Evolutionary conservation across 2,113 vertebrate genomes (phyloP), one percentile per base, ranked within the genome.

Genomic region (Speoplatyrhinus poulsoni): DNA sequence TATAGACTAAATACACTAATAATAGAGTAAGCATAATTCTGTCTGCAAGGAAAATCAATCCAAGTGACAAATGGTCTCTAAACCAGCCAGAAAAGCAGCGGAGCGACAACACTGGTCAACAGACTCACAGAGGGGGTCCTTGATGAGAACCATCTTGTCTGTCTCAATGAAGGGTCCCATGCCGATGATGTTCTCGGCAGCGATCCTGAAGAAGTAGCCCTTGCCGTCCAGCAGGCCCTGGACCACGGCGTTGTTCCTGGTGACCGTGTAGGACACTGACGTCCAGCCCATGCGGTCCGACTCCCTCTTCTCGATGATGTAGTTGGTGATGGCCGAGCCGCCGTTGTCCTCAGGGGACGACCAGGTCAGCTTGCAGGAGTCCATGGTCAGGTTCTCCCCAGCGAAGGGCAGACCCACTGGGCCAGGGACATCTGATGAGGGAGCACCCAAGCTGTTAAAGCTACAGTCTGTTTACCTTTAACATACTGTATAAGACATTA

Each of bases 281-380:
- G 98, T 98, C 96, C 96, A 99, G 65, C 96, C 98, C 92, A 90
- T 96, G 19, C 89, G 97, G 69, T 99, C 96, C 53, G 96, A 85
- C 91, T 96, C 98, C 67, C 98, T 94, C 85, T 99, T 99, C 87
- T 99, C 94, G 65, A 99, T 95, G 59, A 99, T 91, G 73, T 96
- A 99, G 85, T 99, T 99, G 65, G 97, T 99, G 84, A 99, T 94
- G 79, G 95, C 92, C 46, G 96, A 98, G 65, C 98, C 98, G 12
- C 98, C 98, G n/a, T 99, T 93, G 64, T 99, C 98, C 85, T 99
- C 97, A 47, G 98, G 98, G 75, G 93, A 90, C 85, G 91, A 96
- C 98, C 98, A 99, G 0, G 95, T 96, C 84, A 99, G 87, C 86
- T 97, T 99, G 82, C 97, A 99, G 26, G 98, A 97, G 85, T 99